These are phyloP conservation scores for Montipora sp. DNA, from an alignment of 64 coral and sea anemone species.

Conservation along the genomic window DNA sequence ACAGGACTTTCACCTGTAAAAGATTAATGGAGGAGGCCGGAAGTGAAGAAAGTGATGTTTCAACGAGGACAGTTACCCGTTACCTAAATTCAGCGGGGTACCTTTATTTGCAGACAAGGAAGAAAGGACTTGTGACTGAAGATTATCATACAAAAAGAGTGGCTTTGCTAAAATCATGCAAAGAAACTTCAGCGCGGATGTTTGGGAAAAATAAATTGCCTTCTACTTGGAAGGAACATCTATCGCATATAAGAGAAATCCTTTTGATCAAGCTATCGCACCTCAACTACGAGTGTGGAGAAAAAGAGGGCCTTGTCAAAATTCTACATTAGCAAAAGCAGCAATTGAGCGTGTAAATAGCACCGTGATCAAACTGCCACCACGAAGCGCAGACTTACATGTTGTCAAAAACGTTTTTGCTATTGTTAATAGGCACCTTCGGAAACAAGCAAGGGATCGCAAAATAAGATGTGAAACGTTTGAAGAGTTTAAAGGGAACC, in stretches of 20 bases:
- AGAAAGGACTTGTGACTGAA: conserved; percentile 42
- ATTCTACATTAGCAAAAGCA: no score
- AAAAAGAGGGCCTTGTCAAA: no score
- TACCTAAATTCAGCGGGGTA: neutral
- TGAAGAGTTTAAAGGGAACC: no score
- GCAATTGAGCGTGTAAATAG: no score
- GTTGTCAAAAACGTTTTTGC: no score
- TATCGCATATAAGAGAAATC: conserved; percentile 13
- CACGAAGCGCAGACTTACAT: no score
- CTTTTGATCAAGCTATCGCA: conserved; percentile 14
- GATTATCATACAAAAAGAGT: neutral
- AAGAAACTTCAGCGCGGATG: neutral
- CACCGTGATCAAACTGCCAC: no score
- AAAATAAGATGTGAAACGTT: no score
- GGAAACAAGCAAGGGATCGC: no score
- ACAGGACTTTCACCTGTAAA: conserved; percentile 51
- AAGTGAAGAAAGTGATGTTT: conserved; percentile 1
- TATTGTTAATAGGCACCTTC: no score
- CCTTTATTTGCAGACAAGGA: conserved; percentile 41
- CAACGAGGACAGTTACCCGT: conserved; percentile 10
- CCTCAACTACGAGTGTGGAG: no score
- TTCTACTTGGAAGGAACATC: conserved; percentile 11
- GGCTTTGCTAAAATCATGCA: no score
- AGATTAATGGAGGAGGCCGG: conserved; percentile 33
- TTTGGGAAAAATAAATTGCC: neutral